Evolutionary conservation across 2,888 invertebrate genomes (phyloP), one percentile per base, ranked within the genome.

Genomic region (Lomographa bimaculata): DNA sequence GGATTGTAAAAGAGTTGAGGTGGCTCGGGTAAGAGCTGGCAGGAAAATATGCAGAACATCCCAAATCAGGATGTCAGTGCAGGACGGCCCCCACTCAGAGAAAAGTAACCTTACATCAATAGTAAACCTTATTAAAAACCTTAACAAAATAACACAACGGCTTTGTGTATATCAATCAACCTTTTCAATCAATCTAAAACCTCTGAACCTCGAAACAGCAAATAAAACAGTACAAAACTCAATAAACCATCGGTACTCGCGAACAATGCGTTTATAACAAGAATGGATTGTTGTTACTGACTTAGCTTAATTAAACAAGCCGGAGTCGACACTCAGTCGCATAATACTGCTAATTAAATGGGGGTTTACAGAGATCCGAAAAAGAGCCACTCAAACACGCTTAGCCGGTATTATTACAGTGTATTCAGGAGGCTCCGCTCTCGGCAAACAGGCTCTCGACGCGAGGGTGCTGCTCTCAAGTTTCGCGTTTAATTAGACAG

Each of bases 401-500:
- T 87, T 86, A 87, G 84, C 83, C 78, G 78, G 83, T 87, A 87
- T 89, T 87, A 89, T 87, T 85, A 86, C 83, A 80, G 85, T 83
- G 83, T 85, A 80, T 81, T 82, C 82, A 79, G 80, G 79, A 81
- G 84, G 79, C 80, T 79, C 72, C 36, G 82, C 83, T 64, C 50
- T 52, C 50, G 38, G 83, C 84, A 86, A 85, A 86, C 83, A 84
- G 79, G 79, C 80, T 74, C 84, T 83, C 81, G 70, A 76, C 78
- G 77, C 62, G 76, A 87, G 86, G 85, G 87, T 82, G 80, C 87
- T 84, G 77, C 85, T 85, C 87, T 87, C 87, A 79, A 87, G 89
- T 87, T 89, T 86, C 86, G 84, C 86, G 82, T 89, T 87, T 89
- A 87, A 87, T 87, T 87, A 89, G 89, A 86, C 86, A 83, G 87